phyloP scores from a whole-genome alignment of 2,888 invertebrate genomes.

The Plagiodera versicolora region DNA sequence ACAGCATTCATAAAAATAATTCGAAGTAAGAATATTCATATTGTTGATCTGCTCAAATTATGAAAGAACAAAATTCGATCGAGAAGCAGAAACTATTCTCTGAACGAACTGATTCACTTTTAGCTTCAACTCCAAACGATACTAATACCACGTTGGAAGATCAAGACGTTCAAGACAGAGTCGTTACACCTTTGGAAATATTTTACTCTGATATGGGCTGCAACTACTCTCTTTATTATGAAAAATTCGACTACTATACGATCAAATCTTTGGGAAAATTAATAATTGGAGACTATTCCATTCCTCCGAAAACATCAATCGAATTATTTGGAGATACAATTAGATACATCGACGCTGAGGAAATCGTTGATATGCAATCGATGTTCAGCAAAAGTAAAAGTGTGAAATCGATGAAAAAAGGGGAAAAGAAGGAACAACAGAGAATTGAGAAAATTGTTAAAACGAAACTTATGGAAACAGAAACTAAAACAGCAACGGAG shows the following conservation, averaged over 20 bases:
- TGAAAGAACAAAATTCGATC: no score
- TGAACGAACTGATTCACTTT: no score
- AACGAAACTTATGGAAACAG: constrained; percentile 17
- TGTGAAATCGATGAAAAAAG: constrained; percentile 16
- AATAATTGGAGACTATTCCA: constrained; percentile 50
- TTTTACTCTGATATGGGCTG: constrained; percentile 63
- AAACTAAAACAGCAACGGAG: constrained; percentile 11
- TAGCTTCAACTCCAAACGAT: no score
- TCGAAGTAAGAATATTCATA: neutral
- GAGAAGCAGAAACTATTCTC: no score
- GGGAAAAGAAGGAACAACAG: constrained; percentile 19
- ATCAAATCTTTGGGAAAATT: constrained; percentile 56
- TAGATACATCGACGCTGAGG: constrained; percentile 28
- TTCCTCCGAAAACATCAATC: constrained; percentile 49
- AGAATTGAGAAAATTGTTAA: constrained; percentile 30
- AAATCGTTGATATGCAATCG: constrained; percentile 17
- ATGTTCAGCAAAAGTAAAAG: constrained; percentile 7
- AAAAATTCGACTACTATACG: constrained; percentile 58
- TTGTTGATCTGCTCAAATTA: no score
- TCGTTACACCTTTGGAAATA: constrained; percentile 59
- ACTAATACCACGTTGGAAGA: neutral
- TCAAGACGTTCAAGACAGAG: constrained; percentile 47
- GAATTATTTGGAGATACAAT: constrained; percentile 53
- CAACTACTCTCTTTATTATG: constrained; percentile 63
- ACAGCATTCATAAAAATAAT: constrained; percentile 60